Evolutionary conservation across 2,113 vertebrate species (phyloP).

Genomic region (Symphodus melops): DNA sequence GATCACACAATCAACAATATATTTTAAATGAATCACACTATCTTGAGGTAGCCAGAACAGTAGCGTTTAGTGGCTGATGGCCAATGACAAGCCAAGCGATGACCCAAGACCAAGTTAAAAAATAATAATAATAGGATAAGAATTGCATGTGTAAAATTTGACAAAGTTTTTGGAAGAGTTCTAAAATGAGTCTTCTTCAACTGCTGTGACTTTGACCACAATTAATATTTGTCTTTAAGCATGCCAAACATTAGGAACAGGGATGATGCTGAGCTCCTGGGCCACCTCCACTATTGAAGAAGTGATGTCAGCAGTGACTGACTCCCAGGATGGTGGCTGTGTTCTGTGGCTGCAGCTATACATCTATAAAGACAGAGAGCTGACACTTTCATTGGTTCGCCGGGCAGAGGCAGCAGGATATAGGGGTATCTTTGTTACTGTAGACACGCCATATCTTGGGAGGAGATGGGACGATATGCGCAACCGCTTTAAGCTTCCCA

Average conservation of each 20-base stretch:
- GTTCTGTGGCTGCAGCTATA: constrained; percentile 93
- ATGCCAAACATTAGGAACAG: constrained; percentile 86
- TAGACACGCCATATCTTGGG: constrained; percentile 93
- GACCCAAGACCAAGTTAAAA: no score
- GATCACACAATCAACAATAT: no score
- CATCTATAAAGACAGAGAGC: constrained; percentile 91
- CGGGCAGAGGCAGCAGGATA: constrained; percentile 89
- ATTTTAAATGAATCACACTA: no score
- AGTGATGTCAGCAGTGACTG: constrained; percentile 78
- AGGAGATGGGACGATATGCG: constrained; percentile 89
- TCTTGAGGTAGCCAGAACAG: no score
- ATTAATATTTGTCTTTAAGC: constrained; percentile 76
- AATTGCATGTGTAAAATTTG: no score
- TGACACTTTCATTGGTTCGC: constrained; percentile 88
- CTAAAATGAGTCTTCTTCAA: no score
- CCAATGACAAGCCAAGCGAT: no score
- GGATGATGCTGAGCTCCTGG: constrained; percentile 99
- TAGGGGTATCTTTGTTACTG: constrained; percentile 92
- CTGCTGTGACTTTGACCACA: no score
- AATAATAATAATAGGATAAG: no score
- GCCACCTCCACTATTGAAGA: constrained; percentile 95
- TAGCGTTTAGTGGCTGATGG: no score
- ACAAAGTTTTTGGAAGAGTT: no score
- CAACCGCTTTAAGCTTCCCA: constrained; percentile 92
- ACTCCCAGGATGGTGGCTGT: constrained; percentile 32